A percentile compares a stretch with the other conserved stretches of the same genome.
phyloP scores from a whole-genome alignment of 2,113 vertebrate species.

The Apteryx owenii region DNA sequence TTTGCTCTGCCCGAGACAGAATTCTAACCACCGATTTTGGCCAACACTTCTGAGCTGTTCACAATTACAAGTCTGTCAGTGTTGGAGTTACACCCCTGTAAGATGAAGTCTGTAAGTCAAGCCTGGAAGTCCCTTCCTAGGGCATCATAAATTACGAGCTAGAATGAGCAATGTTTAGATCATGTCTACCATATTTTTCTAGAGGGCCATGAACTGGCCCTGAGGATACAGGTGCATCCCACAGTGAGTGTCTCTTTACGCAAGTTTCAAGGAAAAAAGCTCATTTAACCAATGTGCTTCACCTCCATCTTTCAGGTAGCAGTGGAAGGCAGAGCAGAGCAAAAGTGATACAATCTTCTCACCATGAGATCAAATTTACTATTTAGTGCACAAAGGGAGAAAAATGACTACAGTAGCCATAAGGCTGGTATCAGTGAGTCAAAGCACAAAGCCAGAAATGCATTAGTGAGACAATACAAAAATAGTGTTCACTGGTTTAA shows the following conservation, averaged over 20 bases:
- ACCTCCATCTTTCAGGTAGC: background rate
- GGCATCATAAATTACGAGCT: background rate
- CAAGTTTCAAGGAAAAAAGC: background rate
- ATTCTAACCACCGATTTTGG: background rate
- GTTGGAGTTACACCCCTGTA: background rate
- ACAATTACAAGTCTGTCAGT: background rate
- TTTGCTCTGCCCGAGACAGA: background rate
- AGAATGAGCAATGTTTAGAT: background rate
- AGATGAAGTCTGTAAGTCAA: background rate
- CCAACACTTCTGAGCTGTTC: background rate
- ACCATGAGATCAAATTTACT: background rate
- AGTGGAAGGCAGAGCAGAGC: background rate
- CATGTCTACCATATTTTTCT: background rate
- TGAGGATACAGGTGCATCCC: background rate
- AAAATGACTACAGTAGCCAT: background rate
- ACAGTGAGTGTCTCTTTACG: background rate
- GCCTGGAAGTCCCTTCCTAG: background rate
- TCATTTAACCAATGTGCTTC: background rate
- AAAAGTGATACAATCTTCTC: background rate
- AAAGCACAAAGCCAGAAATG: slow-evolving; percentile 52
- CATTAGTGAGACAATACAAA: slow-evolving; percentile 70
- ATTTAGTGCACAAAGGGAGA: background rate
- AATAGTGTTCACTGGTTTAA: slow-evolving; percentile 74
- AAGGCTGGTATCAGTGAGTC: slow-evolving; percentile 16
- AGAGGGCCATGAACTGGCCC: background rate